Conservation (phyloP, 2,797 vertebrate genomes). For the Gallinago stenura region DNA sequence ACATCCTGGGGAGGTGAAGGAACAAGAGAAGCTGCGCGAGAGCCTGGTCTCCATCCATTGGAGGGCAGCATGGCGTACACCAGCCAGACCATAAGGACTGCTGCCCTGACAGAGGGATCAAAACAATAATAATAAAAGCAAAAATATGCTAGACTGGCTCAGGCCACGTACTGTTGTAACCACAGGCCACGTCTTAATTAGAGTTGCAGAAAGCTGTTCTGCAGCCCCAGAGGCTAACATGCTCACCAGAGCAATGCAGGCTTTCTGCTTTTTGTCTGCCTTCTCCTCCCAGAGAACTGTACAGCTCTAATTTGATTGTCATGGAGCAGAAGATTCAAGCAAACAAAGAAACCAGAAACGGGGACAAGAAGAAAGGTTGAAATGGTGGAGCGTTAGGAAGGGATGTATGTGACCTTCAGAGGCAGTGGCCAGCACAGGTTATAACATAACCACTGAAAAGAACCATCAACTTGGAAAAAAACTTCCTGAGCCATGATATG, state of each 20-base stretch:
- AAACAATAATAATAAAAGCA: not conserved
- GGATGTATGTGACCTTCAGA: not conserved
- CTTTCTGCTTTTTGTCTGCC: slow-evolving; percentile 2
- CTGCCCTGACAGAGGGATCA: not conserved
- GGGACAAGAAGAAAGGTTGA: not conserved
- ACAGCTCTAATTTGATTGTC: not conserved
- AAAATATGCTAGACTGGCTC: not conserved
- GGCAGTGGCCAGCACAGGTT: accelerated
- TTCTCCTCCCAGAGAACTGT: not conserved
- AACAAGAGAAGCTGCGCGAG: accelerated
- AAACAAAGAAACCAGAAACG: not conserved
- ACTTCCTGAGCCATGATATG: not conserved
- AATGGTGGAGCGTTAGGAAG: not conserved
- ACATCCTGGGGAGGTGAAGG: not conserved
- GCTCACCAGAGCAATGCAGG: not conserved
- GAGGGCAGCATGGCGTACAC: not conserved
- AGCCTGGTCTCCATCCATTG: not conserved
- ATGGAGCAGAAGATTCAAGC: not conserved
- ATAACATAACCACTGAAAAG: not conserved
- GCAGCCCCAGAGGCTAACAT: not conserved
- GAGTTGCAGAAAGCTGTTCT: not conserved
- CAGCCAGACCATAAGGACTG: accelerated
- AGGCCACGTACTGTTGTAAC: not conserved
- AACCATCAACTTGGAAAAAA: not conserved
- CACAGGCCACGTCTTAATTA: slow-evolving; percentile 14